A percentile compares a stretch with the other conserved stretches of the same genome.
These are phyloP conservation scores for Eurystomus glaucurus DNA, from an alignment of 2,797 vertebrate genomes.

Conservation along the genomic window DNA sequence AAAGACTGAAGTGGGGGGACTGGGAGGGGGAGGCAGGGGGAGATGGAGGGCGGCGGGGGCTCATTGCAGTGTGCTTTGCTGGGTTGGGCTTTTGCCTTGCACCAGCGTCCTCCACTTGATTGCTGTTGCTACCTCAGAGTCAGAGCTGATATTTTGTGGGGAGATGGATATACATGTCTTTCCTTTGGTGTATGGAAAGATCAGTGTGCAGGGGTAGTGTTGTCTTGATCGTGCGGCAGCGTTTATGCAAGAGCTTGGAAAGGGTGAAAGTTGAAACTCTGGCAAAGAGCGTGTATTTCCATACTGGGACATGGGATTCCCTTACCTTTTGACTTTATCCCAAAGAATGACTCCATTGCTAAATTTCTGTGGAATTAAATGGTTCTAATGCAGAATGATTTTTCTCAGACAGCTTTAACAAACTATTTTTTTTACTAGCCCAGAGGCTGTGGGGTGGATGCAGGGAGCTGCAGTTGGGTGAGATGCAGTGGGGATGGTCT, in stretches of 20 bases:
- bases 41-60: background rate
- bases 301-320: constrained; percentile 2
- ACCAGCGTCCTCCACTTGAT: background rate
- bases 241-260: background rate
- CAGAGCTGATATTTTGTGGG: background rate
- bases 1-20: constrained; percentile 34
- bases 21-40: background rate
- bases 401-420: background rate
- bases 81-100: background rate
- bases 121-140: background rate
- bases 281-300: background rate
- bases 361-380: background rate
- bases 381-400: background rate
- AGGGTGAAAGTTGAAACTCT: constrained; percentile 30
- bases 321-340: background rate
- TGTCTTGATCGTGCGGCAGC: background rate
- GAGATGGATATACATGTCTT: background rate
- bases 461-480: background rate
- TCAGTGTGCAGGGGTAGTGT: background rate
- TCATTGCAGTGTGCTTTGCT: background rate
- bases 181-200: background rate
- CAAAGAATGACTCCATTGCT: background rate
- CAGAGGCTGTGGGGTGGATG: background rate
- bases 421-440: background rate
- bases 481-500: background rate